A percentile compares a stretch with the other conserved stretches of the same genome.
Evolutionary conservation across 2,888 invertebrate genomes (phyloP).

Genomic region (Drosophila recens): DNA sequence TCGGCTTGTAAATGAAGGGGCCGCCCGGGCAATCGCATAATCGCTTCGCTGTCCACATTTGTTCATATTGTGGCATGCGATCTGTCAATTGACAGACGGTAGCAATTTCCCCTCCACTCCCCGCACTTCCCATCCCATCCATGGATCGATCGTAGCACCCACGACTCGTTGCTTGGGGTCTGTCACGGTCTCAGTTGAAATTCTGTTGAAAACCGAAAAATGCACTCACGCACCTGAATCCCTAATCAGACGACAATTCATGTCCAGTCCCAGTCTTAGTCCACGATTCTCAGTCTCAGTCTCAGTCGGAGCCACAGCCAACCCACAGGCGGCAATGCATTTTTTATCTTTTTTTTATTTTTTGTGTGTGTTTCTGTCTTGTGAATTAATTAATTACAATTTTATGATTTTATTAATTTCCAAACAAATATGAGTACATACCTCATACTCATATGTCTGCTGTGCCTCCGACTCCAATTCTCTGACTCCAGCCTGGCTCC

Average conservation of each 20-base stretch:
- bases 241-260: constrained; percentile 64
- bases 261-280: constrained; percentile 19
- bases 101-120: constrained; percentile 5
- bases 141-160: constrained; percentile 49
- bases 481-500: constrained; percentile 17
- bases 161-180: constrained; percentile 38
- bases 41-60: constrained; percentile 36
- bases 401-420: constrained; percentile 81
- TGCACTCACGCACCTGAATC: constrained; percentile 80
- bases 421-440: constrained; percentile 56
- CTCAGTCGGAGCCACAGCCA: constrained; percentile 36
- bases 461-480: constrained; percentile 1
- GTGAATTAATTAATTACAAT: constrained; percentile 78
- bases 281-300: neutral
- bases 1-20: constrained; percentile 29
- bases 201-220: constrained; percentile 76
- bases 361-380: constrained; percentile 39
- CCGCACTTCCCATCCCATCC: neutral
- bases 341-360: constrained; percentile 50
- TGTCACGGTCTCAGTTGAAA: constrained; percentile 62
- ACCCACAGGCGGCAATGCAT: constrained; percentile 62
- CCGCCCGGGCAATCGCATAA: constrained; percentile 50
- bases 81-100: constrained; percentile 63
- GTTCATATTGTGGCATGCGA: constrained; percentile 55
- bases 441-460: constrained; percentile 16